Conservation (phyloP, 2,113 vertebrate species). For the Myocastor coypus region DNA sequence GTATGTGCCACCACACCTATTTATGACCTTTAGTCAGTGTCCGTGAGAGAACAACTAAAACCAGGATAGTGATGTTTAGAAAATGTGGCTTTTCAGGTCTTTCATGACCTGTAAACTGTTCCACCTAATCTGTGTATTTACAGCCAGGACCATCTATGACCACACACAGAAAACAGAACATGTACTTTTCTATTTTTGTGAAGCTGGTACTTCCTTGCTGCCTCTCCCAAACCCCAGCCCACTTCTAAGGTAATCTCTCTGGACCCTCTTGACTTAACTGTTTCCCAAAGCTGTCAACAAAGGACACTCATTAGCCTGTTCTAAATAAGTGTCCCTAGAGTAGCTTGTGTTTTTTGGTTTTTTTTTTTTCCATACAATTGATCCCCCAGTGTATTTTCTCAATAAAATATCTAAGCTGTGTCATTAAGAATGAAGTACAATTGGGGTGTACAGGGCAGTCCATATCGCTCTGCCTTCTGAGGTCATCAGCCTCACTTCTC, state of each 20-base stretch:
- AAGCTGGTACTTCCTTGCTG: not conserved
- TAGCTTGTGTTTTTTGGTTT: not conserved
- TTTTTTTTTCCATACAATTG: slow-evolving; percentile 17
- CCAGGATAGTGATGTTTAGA: not conserved
- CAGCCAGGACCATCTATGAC: not conserved
- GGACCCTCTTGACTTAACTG: not conserved
- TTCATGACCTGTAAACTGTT: not conserved
- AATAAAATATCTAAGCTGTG: not conserved
- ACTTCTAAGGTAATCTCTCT: not conserved
- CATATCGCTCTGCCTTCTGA: slow-evolving; percentile 1
- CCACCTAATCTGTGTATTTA: not conserved
- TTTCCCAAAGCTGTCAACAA: not conserved
- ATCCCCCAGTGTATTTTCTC: slow-evolving; percentile 33
- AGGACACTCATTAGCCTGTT: slow-evolving; percentile 44
- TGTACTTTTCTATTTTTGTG: not conserved
- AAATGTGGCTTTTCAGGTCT: not conserved
- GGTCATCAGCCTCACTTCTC: not conserved
- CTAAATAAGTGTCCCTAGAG: not conserved
- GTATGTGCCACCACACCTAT: too few relatives aligned
- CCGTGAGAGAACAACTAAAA: not conserved
- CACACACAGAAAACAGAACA: not conserved
- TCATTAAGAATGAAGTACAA: not conserved
- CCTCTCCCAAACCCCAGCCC: not conserved
- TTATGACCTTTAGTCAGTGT: not conserved
- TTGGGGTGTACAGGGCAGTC: not conserved